A percentile compares a stretch with the other conserved stretches of the same genome.
These are phyloP conservation scores for Cherax destructor DNA, from an alignment of 1,140 invertebrate genomes.

Conservation along the genomic window DNA sequence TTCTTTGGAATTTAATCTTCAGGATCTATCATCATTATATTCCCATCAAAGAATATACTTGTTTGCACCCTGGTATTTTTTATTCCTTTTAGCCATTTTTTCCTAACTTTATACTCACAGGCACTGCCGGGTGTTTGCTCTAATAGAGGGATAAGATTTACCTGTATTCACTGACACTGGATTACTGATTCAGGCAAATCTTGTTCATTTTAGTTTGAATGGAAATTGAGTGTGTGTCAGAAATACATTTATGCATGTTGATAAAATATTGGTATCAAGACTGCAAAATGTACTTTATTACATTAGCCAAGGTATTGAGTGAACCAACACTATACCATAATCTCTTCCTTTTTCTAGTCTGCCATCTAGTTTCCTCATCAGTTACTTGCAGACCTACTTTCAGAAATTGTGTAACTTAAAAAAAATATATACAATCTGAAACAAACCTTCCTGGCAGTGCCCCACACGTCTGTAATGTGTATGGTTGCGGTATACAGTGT, in stretches of 20 bases:
- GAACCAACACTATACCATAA: neutral
- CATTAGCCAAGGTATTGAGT: neutral
- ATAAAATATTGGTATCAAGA: neutral
- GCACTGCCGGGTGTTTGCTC: constrained; percentile 32
- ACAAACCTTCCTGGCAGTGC: constrained; percentile 48
- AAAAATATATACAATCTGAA: neutral
- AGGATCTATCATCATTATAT: constrained; percentile 16
- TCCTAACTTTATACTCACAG: constrained; percentile 24
- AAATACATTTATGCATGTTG: neutral
- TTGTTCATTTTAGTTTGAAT: neutral
- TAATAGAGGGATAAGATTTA: neutral
- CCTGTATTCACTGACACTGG: neutral
- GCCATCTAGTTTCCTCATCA: constrained; percentile 20
- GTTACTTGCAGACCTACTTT: constrained; percentile 10
- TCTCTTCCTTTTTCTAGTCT: constrained; percentile 25
- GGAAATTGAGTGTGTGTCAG: no score
- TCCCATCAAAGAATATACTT: constrained; percentile 39
- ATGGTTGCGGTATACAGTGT: constrained; percentile 57
- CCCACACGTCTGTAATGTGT: constrained; percentile 29
- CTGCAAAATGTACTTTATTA: no score
- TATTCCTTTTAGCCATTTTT: constrained; percentile 19
- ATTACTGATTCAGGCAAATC: constrained; percentile 17
- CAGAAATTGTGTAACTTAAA: neutral
- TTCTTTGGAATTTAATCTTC: constrained; percentile 7
- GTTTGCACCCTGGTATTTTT: constrained; percentile 28